Evolutionary conservation across 2,888 invertebrate genomes (phyloP).

Genomic region (Neocrepidodera transversa): DNA sequence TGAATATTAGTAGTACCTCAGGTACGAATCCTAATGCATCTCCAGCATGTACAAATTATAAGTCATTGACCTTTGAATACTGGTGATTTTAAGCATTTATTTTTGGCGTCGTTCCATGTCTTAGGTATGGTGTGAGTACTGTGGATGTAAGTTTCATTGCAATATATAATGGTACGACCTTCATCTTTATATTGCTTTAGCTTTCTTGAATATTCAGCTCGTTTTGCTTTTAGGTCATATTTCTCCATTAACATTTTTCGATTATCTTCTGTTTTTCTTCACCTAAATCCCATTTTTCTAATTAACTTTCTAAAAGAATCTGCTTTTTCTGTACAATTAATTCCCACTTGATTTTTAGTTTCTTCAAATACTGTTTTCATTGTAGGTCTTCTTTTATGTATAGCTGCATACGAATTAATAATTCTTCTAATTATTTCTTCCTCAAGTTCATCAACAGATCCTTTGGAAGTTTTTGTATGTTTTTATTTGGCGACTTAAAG

Average conservation of each 20-base stretch:
- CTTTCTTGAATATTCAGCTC: conserved; percentile 8
- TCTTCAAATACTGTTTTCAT: conserved; percentile 6
- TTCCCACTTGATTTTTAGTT: neutral
- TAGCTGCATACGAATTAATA: conserved; percentile 6
- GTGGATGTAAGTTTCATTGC: conserved; percentile 39
- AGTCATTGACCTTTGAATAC: conserved; percentile 20
- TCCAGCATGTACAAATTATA: conserved; percentile 17
- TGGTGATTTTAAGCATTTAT: conserved; percentile 9
- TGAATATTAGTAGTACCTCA: no score
- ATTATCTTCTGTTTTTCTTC: conserved; percentile 16
- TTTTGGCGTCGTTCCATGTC: neutral
- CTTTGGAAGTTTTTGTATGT: conserved; percentile 2
- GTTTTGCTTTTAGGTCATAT: conserved; percentile 2
- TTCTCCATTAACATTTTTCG: conserved; percentile 6
- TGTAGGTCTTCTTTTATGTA: conserved; percentile 6
- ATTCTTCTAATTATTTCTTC: conserved; percentile 1
- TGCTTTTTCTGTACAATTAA: conserved; percentile 5
- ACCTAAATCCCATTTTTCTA: conserved; percentile 19
- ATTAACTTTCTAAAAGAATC: conserved; percentile 7
- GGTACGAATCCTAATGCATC: neutral
- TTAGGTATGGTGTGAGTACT: neutral
- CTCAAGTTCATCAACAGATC: conserved; percentile 7
- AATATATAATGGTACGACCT: conserved; percentile 22
- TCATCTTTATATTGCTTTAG: neutral
- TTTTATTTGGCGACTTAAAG: conserved; percentile 1